Base-by-base conservation (phyloP, 2,888 invertebrate species). In the Phymatocera aterrima region DNA sequence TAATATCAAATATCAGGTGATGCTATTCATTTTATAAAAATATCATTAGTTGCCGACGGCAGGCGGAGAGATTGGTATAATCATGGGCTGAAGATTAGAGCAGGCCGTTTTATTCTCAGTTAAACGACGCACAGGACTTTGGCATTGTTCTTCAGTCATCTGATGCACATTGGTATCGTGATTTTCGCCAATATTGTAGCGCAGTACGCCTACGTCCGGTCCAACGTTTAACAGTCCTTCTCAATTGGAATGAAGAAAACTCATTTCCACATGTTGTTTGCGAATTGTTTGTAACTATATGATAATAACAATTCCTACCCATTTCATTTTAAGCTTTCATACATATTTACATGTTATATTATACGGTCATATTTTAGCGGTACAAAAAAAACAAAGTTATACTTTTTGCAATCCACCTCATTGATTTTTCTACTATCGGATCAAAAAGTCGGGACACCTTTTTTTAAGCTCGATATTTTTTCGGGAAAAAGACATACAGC, bases 221-320 rank as follows among this genome's bases (percentile, higher is more conserved):
- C 10, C 15, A 46, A 24, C 21, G 51, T 72, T 72, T n/a, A 72
- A 31, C 21, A 72, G 37, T 10, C 72, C 72, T 72, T 72, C 51
- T 31, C 43, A 51, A 51, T 72, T 31, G 48, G 34, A 72, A 51
- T 1, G 37, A 72, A 51, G 34, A 72, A 72, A 51, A 51, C 54
- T 72, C 51, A 72, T 51, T 48, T 10, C 15, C 51, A 72, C 24
- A 72, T 34, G 18, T 64, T 21, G 8, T 51, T 70, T 68, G n/a
- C 15, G 43, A 68, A 68, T 68, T 34, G 43, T n/a, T 46, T 43
- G 28, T n/a, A 60, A 60, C 60, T 60, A 60, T 15, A 40, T 40
- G 40, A n/a, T n/a, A n/a, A n/a, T n/a, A n/a, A n/a, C n/a, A n/a
- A n/a, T n/a, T n/a, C 8, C 40, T 4, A 8, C 4, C 40, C 40